Evolutionary conservation across 2,113 vertebrate species (phyloP), one percentile per base, ranked within the genome.

Genomic region (Aptenodytes patagonicus): DNA sequence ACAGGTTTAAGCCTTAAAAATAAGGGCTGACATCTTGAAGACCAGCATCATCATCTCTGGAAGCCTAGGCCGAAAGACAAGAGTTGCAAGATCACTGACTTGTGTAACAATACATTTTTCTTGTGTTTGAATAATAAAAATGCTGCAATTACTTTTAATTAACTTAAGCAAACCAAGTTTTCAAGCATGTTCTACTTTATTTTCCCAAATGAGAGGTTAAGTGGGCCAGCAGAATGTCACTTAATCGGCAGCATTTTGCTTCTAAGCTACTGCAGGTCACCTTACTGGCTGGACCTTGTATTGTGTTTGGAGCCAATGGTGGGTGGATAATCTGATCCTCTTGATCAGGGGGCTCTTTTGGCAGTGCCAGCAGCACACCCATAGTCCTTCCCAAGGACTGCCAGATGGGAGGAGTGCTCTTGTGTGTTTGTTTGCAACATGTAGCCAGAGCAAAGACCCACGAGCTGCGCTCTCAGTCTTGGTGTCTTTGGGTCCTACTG

Each of bases 141-240:
- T 34, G 51, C n/a, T 87, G 46, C 68, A 91, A 85, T 85, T 94
- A 51, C 32, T 92, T 86, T 77, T 82, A 92, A 89, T 89, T 94
- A 82, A 87, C 17, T 81, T 77, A 90, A 91, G 34, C 42, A 92
- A 95, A 81, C 44, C 13, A 47, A 54, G 49, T 79, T 91, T 89
- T 92, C 71, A 90, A 36, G 70, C 21, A 73, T 73, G 49, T 8
- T 83, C 36, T 87, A 31, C 21, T 90, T 64, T 69, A 89, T 34
- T 55, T 82, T 84, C 51, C 32, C 46, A 69, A 95, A 94, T 72
- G 44, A 88, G 36, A 77, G 25, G n/a, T 60, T 87, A 77, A 94
- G 40, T 42, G 44, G 42, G 31, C 29, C 26, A 68, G 26, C 21
- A 76, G 57, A 76, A 91, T 76, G 84, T 89, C 2, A 85, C 71